Conservation (phyloP, 2,797 vertebrate genomes). For the Astyanax mexicanus region DNA sequence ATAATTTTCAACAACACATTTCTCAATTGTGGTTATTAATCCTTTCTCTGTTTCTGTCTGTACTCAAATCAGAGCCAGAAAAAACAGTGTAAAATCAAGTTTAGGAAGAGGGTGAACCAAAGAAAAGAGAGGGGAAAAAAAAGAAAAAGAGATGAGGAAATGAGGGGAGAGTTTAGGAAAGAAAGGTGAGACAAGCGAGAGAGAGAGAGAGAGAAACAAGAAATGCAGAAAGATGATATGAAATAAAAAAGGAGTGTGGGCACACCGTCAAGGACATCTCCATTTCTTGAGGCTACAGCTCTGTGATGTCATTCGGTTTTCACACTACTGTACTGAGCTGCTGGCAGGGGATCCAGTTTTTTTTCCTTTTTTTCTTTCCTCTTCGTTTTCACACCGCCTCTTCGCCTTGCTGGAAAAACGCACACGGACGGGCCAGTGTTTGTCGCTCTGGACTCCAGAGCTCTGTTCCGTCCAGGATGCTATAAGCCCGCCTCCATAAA, state of each 20-base stretch:
- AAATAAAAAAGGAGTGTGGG: constrained; percentile 30
- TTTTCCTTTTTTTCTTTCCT: background rate
- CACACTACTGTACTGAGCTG: constrained; percentile 1
- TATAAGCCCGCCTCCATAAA: background rate
- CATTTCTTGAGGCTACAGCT: constrained; percentile 38
- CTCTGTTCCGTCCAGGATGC: constrained; percentile 2
- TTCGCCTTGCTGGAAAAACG: background rate
- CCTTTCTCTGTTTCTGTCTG: too few species aligned
- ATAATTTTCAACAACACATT: too few species aligned
- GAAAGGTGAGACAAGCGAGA: constrained; percentile 36
- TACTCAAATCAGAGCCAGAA: too few species aligned
- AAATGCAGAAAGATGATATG: constrained; percentile 60
- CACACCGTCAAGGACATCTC: constrained; percentile 67
- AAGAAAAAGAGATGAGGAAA: constrained; percentile 49
- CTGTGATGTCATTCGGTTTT: constrained; percentile 20
- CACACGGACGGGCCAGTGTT: background rate
- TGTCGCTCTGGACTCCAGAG: background rate
- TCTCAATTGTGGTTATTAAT: too few species aligned
- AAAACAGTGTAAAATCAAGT: too few species aligned
- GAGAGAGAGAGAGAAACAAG: constrained; percentile 50
- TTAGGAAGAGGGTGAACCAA: constrained; percentile 31
- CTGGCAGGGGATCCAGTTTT: background rate
- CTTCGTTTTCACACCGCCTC: constrained; percentile 25
- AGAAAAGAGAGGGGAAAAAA: background rate
- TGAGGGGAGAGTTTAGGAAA: constrained; percentile 30